Conservation (phyloP, 2,113 vertebrate genomes). For the Daubentonia madagascariensis region DNA sequence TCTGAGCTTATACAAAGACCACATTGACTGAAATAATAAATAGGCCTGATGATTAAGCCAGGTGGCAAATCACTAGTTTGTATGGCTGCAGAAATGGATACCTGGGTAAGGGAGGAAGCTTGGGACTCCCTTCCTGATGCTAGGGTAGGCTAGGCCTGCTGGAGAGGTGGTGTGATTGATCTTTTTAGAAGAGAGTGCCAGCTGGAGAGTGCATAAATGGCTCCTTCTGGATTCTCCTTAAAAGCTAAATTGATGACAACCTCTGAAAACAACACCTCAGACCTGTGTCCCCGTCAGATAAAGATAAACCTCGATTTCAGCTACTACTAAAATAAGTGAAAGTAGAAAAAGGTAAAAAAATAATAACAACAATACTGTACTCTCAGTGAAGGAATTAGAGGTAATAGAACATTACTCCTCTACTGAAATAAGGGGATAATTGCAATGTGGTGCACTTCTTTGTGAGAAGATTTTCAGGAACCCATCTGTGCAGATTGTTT, state of each 20-base stretch:
- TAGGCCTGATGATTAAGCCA: slow-evolving; percentile 79
- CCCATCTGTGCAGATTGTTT: slow-evolving; percentile 59
- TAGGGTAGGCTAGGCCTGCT: slow-evolving; percentile 76
- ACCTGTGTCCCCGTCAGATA: slow-evolving; percentile 33
- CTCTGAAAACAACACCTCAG: slow-evolving; percentile 80
- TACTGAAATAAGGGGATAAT: slow-evolving; percentile 72
- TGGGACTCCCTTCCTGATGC: slow-evolving; percentile 76
- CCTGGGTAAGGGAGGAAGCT: slow-evolving; percentile 75
- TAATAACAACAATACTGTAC: slow-evolving; percentile 36
- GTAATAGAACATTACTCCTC: slow-evolving; percentile 60
- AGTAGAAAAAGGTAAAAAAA: slow-evolving; percentile 37
- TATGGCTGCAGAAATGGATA: slow-evolving; percentile 78
- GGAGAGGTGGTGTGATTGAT: slow-evolving; percentile 82
- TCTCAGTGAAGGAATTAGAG: slow-evolving; percentile 67
- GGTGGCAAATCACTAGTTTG: slow-evolving; percentile 76
- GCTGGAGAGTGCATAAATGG: slow-evolving; percentile 80
- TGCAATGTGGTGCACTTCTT: slow-evolving; percentile 52
- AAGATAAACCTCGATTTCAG: slow-evolving; percentile 71
- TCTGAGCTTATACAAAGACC: slow-evolving; percentile 70
- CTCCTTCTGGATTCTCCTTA: slow-evolving; percentile 82
- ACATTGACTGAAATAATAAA: slow-evolving; percentile 81
- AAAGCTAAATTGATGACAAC: slow-evolving; percentile 82
- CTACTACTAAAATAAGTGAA: slow-evolving; percentile 70
- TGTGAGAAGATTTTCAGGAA: slow-evolving; percentile 59
- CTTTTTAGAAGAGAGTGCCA: slow-evolving; percentile 79